Conservation (phyloP, 2,797 vertebrate genomes). For the Lepilemur septentrionalis region DNA sequence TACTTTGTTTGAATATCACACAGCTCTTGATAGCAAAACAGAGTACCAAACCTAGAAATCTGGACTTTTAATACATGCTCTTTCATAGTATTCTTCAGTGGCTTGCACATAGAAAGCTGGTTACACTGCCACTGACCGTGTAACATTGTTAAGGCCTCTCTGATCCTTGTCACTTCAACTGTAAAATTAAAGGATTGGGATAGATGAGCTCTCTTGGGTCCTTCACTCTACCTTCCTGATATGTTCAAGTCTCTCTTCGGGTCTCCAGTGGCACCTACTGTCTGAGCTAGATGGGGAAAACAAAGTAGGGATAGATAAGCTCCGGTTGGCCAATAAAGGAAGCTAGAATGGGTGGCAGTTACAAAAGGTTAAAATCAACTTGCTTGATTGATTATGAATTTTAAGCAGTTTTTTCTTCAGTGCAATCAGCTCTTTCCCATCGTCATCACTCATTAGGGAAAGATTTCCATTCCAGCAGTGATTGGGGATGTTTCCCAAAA, state of each 20-base stretch:
- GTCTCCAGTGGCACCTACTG: conserved; percentile 81
- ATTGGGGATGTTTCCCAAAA: conserved; percentile 87
- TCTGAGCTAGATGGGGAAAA: conserved; percentile 78
- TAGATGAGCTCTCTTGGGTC: neutral
- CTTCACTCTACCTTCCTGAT: neutral
- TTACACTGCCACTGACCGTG: neutral
- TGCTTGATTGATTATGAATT: conserved; percentile 90
- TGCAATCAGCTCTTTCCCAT: conserved; percentile 88
- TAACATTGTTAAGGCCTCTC: neutral
- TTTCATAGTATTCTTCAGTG: neutral
- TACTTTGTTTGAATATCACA: neutral
- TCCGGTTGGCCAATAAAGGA: conserved; percentile 82
- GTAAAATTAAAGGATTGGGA: neutral
- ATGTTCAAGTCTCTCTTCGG: conserved; percentile 78
- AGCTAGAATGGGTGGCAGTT: conserved; percentile 83
- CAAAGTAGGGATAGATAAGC: conserved; percentile 77
- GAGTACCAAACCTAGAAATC: neutral
- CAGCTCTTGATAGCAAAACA: neutral
- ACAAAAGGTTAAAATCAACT: conserved; percentile 90
- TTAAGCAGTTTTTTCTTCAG: conserved; percentile 88
- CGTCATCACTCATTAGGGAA: conserved; percentile 88
- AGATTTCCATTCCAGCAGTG: conserved; percentile 89
- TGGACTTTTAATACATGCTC: neutral
- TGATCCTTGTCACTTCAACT: neutral
- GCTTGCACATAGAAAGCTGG: neutral